phyloP scores from a whole-genome alignment of 1,140 invertebrate species.

The Heliconius nattereri region DNA sequence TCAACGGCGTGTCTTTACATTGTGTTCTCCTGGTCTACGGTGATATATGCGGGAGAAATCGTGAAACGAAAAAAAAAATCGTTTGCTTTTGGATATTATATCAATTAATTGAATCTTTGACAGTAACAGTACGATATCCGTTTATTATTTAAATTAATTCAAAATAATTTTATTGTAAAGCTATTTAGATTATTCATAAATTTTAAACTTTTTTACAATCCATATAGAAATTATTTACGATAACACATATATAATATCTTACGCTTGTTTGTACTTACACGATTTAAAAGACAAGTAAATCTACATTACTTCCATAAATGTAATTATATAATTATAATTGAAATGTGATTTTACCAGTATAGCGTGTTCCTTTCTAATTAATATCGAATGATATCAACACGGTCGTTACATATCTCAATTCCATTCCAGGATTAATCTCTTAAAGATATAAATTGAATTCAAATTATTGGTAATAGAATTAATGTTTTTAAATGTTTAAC shows the following conservation, averaged over 20 bases:
- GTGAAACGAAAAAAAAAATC: too few relatives aligned
- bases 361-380: constrained; percentile 25
- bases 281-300: not conserved
- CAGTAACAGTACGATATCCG: too few relatives aligned
- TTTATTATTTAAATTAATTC: too few relatives aligned
- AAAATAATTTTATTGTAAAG: too few relatives aligned
- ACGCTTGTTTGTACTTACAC: not conserved
- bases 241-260: not conserved
- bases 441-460: not conserved
- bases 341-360: constrained; percentile 16
- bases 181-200: not conserved
- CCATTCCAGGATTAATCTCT: not conserved
- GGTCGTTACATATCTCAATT: not conserved
- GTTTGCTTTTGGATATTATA: too few relatives aligned
- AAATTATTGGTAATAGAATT: not conserved
- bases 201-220: not conserved
- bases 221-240: not conserved
- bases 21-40: too few relatives aligned
- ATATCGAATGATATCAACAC: constrained; percentile 16
- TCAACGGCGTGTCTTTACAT: too few relatives aligned
- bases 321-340: constrained; percentile 7
- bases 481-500: not conserved
- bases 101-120: too few relatives aligned
- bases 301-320: not conserved
- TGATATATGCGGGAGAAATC: too few relatives aligned